These are phyloP conservation scores for Rallus limicola DNA, from an alignment of 2,113 vertebrate genomes.

Conservation along the genomic window DNA sequence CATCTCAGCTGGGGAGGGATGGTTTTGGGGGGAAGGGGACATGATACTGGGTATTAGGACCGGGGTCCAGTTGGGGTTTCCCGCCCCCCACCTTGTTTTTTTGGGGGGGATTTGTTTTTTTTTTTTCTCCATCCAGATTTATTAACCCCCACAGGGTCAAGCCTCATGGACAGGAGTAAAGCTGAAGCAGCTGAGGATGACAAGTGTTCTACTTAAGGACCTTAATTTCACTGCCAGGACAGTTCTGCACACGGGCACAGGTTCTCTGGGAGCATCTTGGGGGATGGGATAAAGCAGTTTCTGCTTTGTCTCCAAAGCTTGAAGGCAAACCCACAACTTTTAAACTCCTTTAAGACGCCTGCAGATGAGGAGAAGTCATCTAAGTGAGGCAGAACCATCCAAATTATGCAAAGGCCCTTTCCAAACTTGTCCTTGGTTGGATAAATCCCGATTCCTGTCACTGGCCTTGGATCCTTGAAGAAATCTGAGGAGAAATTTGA, in stretches of 20 bases:
- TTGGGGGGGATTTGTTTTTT: neutral
- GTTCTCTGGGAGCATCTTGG: neutral
- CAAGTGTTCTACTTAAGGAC: neutral
- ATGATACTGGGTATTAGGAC: fast-evolving
- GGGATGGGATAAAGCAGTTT: neutral
- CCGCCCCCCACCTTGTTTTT: too few relatives aligned
- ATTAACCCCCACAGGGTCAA: neutral
- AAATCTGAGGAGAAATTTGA: too few relatives aligned
- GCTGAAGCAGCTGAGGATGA: neutral
- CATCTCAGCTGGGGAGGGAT: neutral
- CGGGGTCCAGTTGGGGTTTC: fast-evolving
- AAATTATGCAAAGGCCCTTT: neutral
- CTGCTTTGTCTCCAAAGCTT: neutral
- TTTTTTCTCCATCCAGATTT: neutral
- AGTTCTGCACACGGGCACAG: neutral
- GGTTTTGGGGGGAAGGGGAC: neutral
- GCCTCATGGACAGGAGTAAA: neutral
- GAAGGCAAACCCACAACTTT: neutral
- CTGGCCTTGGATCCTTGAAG: neutral
- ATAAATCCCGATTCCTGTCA: neutral
- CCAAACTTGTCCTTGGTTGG: neutral
- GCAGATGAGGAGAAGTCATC: neutral
- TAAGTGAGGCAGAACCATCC: neutral
- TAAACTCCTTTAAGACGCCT: neutral
- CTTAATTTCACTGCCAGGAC: neutral